These are phyloP conservation scores for Meandrusa payeni DNA, from an alignment of 2,888 invertebrate genomes.

Conservation along the genomic window DNA sequence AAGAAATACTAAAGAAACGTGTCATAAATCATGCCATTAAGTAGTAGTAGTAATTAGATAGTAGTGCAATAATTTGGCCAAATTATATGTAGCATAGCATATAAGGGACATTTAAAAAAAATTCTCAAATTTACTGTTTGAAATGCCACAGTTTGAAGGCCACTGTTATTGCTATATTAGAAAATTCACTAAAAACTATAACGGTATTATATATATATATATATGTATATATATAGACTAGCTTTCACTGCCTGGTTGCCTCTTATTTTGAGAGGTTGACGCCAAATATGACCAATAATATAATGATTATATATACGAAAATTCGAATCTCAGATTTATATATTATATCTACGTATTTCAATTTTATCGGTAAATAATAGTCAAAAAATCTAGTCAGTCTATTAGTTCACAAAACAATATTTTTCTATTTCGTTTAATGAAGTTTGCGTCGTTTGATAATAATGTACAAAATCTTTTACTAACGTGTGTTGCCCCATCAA, in stretches of 20 bases:
- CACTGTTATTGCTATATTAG: not conserved
- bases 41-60: slow-evolving; percentile 32
- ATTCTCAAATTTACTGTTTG: slow-evolving; percentile 16
- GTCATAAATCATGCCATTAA: slow-evolving; percentile 37
- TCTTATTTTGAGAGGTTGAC: too few relatives aligned
- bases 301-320: slow-evolving; percentile 24
- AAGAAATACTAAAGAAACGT: slow-evolving; percentile 27
- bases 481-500: slow-evolving; percentile 10
- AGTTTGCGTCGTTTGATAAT: not conserved
- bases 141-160: slow-evolving; percentile 48
- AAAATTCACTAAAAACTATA: too few relatives aligned
- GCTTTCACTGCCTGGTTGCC: too few relatives aligned
- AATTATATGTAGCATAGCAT: slow-evolving; percentile 41
- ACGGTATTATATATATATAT: too few relatives aligned
- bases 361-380: not conserved
- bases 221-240: too few relatives aligned
- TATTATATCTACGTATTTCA: not conserved
- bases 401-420: not conserved
- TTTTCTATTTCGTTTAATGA: not conserved
- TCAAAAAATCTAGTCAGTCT: slow-evolving; percentile 22
- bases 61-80: slow-evolving; percentile 64
- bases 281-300: not conserved
- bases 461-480: not conserved
- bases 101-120: slow-evolving; percentile 24
- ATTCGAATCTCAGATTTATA: slow-evolving; percentile 25